Percentiles rank a stretch among this genome's conserved stretches.
Evolutionary conservation across 2,888 invertebrate genomes (phyloP).

Genomic region (Aphelenchoides bicaudatus): DNA sequence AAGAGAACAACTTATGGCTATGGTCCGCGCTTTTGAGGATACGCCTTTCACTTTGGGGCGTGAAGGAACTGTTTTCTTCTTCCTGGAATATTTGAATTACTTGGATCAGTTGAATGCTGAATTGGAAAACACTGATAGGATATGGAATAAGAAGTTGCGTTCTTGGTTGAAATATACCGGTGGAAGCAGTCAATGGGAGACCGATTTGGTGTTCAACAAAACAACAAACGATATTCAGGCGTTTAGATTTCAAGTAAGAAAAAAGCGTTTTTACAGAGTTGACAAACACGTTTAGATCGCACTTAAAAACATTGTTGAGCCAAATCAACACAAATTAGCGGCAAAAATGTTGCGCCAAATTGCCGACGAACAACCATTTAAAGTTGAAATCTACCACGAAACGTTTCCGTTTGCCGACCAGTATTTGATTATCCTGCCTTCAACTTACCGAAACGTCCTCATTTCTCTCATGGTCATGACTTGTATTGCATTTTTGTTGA

Average conservation of each 20-base stretch:
- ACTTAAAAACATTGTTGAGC: slow-evolving; percentile 57
- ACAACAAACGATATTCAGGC: slow-evolving; percentile 39
- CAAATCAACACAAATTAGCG: slow-evolving; percentile 58
- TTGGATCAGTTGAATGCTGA: slow-evolving; percentile 55
- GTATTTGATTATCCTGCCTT: slow-evolving; percentile 57
- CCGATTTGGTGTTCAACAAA: slow-evolving; percentile 49
- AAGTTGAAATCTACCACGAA: slow-evolving; percentile 46
- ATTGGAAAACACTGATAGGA: slow-evolving; percentile 49
- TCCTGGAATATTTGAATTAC: slow-evolving; percentile 55
- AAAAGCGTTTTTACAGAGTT: neutral
- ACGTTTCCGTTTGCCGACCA: slow-evolving; percentile 60
- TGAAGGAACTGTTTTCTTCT: slow-evolving; percentile 58
- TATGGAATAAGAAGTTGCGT: slow-evolving; percentile 54
- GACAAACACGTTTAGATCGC: slow-evolving; percentile 42
- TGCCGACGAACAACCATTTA: slow-evolving; percentile 50
- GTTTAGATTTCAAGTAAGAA: slow-evolving; percentile 50
- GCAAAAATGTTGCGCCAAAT: slow-evolving; percentile 49
- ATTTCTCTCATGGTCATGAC: slow-evolving; percentile 78
- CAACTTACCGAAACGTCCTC: slow-evolving; percentile 71
- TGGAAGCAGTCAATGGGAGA: slow-evolving; percentile 52
- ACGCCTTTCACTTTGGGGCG: slow-evolving; percentile 56
- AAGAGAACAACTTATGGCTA: slow-evolving; percentile 42
- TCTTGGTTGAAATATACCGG: slow-evolving; percentile 59
- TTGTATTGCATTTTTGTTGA: slow-evolving; percentile 84
- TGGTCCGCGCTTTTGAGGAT: slow-evolving; percentile 52